Percentiles rank a stretch among this genome's conserved stretches.
Conservation (phyloP, 2,113 vertebrate genomes). For the Seriola quinqueradiata region DNA sequence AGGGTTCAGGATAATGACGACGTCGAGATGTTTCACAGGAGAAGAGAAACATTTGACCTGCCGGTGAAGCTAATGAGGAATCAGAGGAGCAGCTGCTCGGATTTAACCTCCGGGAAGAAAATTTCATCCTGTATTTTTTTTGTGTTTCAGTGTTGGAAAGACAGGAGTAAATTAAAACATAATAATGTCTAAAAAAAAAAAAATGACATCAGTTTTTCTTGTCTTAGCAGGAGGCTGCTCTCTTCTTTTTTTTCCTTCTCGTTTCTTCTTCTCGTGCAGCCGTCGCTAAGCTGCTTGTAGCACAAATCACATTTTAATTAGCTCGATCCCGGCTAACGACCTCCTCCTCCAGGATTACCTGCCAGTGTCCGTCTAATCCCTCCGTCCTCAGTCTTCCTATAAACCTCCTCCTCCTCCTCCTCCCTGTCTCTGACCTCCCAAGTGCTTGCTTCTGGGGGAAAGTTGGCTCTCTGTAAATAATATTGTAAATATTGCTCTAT, state of each 20-base stretch:
- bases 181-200: background rate
- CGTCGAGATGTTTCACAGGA: background rate
- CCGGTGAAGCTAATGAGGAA: background rate
- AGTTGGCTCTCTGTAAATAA: background rate
- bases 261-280: constrained; percentile 39
- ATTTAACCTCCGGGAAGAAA: background rate
- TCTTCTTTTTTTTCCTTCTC: background rate
- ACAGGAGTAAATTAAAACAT: background rate
- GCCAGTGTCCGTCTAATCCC: constrained; percentile 71
- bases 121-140: no score
- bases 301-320: constrained; percentile 79
- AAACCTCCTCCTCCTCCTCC: background rate
- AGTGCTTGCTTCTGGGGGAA: background rate
- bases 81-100: background rate
- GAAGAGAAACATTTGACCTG: background rate
- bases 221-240: background rate
- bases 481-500: background rate
- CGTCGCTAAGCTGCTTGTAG: constrained; percentile 69
- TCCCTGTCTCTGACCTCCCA: constrained; percentile 8
- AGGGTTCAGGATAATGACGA: no score
- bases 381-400: constrained; percentile 17
- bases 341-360: constrained; percentile 74
- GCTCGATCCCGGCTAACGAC: constrained; percentile 69
- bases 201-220: no score
- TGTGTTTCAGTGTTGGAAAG: no score